These are phyloP conservation scores for Streptopelia turtur DNA, from an alignment of 2,797 vertebrate genomes.

Conservation along the genomic window DNA sequence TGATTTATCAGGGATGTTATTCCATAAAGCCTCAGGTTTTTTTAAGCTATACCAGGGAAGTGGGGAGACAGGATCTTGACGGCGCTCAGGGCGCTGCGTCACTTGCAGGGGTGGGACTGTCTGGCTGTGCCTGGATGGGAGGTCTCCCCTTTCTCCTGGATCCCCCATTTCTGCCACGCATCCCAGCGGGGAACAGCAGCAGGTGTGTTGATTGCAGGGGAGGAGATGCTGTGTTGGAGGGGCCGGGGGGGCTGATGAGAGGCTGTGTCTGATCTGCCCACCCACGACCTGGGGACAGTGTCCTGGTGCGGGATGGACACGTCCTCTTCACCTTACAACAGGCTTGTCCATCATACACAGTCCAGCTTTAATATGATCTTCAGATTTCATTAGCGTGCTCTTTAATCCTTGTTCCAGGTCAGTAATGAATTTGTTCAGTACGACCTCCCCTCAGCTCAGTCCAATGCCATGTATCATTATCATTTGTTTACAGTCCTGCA, in stretches of 20 bases:
- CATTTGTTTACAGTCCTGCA: conserved; percentile 55
- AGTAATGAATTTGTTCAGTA: conserved; percentile 19
- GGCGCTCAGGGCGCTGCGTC: not conserved
- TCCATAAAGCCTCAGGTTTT: not conserved
- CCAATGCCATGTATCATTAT: conserved; percentile 18
- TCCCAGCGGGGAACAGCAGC: rapidly evolving
- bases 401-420: conserved; percentile 25
- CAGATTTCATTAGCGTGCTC: not conserved
- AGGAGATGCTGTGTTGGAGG: not conserved
- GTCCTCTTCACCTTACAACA: not conserved
- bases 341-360: not conserved
- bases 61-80: not conserved
- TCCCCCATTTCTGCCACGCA: not conserved
- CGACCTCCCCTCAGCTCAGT: conserved; percentile 23
- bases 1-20: not conserved
- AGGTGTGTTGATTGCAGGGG: not conserved
- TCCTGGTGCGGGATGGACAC: not conserved
- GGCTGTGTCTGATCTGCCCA: not conserved
- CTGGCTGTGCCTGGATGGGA: not conserved
- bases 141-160: not conserved
- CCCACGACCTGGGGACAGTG: not conserved
- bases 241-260: rapidly evolving
- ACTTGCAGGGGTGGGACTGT: not conserved
- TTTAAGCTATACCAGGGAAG: not conserved
- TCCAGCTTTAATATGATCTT: not conserved